Percentiles rank a stretch among this genome's conserved stretches.
phyloP scores from a whole-genome alignment of 2,797 vertebrate species.

The Arctocebus calabarensis region DNA sequence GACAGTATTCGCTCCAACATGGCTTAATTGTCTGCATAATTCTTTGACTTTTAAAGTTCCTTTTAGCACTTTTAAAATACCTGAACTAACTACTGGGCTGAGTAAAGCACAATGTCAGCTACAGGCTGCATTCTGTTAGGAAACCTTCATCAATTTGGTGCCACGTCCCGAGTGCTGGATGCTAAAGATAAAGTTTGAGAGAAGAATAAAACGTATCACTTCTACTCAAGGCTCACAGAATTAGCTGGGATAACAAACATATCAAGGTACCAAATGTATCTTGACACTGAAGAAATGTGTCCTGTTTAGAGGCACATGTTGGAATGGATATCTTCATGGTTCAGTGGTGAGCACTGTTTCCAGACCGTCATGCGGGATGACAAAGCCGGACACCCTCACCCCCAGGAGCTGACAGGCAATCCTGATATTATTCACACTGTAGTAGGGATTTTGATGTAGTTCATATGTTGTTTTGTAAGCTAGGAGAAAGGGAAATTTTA shows the following conservation, averaged over 20 bases:
- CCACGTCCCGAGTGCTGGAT: not conserved
- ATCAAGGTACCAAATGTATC: not conserved
- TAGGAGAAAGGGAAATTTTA: not conserved
- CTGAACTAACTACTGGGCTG: not conserved
- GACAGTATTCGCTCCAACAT: not conserved
- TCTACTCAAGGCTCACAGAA: slow-evolving; percentile 14
- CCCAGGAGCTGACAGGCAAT: not conserved
- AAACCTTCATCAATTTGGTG: not conserved
- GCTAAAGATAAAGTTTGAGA: not conserved
- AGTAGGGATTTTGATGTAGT: not conserved
- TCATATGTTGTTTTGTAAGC: not conserved
- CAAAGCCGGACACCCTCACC: not conserved
- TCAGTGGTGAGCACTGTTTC: slow-evolving; percentile 4
- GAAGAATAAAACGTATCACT: slow-evolving; percentile 22
- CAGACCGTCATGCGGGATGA: not conserved
- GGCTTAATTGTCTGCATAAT: not conserved
- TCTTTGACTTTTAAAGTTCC: slow-evolving; percentile 28
- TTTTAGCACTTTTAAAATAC: not conserved
- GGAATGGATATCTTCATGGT: not conserved
- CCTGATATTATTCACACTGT: not conserved
- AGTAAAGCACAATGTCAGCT: not conserved
- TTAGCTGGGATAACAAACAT: slow-evolving; percentile 26
- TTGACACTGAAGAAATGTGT: slow-evolving; percentile 38
- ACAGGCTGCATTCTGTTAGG: not conserved
- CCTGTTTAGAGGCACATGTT: not conserved